Evolutionary conservation across 2,113 vertebrate genomes (phyloP).

Genomic region (Coryphaenoides rupestris): DNA sequence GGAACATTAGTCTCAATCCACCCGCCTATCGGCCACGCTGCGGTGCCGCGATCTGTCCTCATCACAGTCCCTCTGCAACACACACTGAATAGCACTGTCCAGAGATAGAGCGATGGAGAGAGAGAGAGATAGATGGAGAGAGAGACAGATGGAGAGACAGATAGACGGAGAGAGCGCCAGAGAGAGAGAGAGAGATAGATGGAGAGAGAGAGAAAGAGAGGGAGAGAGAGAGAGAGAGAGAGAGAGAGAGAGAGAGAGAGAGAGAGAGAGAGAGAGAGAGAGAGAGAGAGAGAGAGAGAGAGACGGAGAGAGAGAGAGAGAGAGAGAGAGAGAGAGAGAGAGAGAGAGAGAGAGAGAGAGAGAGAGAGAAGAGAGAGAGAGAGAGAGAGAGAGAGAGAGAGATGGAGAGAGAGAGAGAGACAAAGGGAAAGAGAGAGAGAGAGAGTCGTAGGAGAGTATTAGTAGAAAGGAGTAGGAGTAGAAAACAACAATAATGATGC

Average conservation of each 20-base stretch:
- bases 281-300: neutral
- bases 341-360: neutral
- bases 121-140: neutral
- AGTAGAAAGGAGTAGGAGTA: neutral
- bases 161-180: neutral
- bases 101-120: slow-evolving; percentile 5
- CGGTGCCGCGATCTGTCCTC: slow-evolving; percentile 55
- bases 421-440: neutral
- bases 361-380: slow-evolving; percentile 3
- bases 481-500: neutral
- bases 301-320: neutral
- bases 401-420: too few species aligned
- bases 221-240: neutral
- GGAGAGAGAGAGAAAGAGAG: too few species aligned
- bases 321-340: neutral
- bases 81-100: slow-evolving; percentile 53
- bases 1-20: slow-evolving; percentile 69
- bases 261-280: too few species aligned
- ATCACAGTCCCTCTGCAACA: slow-evolving; percentile 48
- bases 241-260: too few species aligned
- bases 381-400: neutral
- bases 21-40: slow-evolving; percentile 63
- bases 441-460: neutral
- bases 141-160: neutral
- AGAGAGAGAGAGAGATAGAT: neutral